Percentiles rank a stretch among this genome's conserved stretches.
Evolutionary conservation across 1,140 invertebrate genomes (phyloP).

Genomic region (Chrysomallon squamiferum): DNA sequence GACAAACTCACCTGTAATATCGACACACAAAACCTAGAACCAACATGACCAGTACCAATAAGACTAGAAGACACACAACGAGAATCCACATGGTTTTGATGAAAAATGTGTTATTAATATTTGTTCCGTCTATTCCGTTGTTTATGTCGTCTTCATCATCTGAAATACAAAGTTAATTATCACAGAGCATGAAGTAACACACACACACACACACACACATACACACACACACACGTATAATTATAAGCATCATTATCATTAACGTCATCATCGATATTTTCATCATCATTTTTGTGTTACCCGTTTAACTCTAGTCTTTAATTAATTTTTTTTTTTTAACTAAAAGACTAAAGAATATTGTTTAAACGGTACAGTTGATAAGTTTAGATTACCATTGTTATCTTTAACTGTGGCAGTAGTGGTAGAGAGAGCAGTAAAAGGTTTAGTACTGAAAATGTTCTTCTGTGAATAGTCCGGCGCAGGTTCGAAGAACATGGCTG

Average conservation of each 20-base stretch:
- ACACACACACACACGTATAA: not conserved
- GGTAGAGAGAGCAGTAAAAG: not conserved
- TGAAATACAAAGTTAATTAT: too few relatives aligned
- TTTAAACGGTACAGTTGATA: too few relatives aligned
- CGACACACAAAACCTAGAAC: constrained; percentile 24
- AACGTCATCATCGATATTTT: too few relatives aligned
- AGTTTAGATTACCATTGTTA: not conserved
- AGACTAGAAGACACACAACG: constrained; percentile 9
- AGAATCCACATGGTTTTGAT: constrained; percentile 15
- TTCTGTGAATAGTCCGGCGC: not conserved
- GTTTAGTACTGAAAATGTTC: not conserved
- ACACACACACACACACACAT: not conserved
- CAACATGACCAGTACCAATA: constrained; percentile 12
- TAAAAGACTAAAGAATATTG: too few relatives aligned
- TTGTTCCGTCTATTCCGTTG: constrained; percentile 3
- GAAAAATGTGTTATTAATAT: not conserved
- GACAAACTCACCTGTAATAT: constrained; percentile 27
- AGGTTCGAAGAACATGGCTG: not conserved
- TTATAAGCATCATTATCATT: not conserved
- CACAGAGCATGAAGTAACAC: too few relatives aligned
- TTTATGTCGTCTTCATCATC: not conserved
- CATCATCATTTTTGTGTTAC: too few relatives aligned
- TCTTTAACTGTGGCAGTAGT: not conserved
- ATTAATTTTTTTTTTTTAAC: too few relatives aligned
- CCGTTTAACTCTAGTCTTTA: too few relatives aligned